Base-by-base conservation (phyloP, 2,113 vertebrate genomes). In the Tupaia chinensis region DNA sequence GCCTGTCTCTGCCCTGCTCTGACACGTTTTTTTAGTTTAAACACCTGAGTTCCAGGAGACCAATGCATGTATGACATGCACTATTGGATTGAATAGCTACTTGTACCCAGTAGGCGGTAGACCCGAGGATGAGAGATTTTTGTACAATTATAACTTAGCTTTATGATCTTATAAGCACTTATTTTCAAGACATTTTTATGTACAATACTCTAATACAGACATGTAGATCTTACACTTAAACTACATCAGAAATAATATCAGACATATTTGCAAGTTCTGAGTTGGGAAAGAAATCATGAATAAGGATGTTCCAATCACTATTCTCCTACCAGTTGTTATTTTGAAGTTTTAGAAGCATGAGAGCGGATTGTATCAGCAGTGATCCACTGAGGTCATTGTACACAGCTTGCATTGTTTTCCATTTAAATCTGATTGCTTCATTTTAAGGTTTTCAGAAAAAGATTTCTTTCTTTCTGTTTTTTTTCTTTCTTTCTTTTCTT, bases 11-110 rank as follows among this genome's bases (percentile, higher is more conserved):
- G 58, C 17, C 54, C 27, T 11, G 56, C 54, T n/a, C 34, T 68
- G 90, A 66, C 5, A 9, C 12, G 6, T 5, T 22, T 54, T 8
- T 44, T 44, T 44, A 44, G 44, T 44, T 44, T 44, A 19, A 70
- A 32, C 1, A 19, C 22, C 25, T 10, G 17, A 9, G 12, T 4
- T 2, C 73, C 13, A 23, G 66, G 61, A 68, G 54, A 73, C 34
- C 13, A 14, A 27, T 1, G 20, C 1, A 68, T 58, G 22, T 14
- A 29, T 25, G 3, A 17, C 22, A 10, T 0, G 0, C 2, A 15
- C 1, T 4, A 2, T 0, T 6, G 56, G 60, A 25, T 1, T 27
- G 20, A 34, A 29, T 8, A 56, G 23, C 29, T 25, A 10, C 11
- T 53, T 6, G 4, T 1, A 29, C 19, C 34, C 17, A 34, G 27